Base-by-base conservation (phyloP, 1,140 invertebrate species). In the Brachionus sp. region DNA sequence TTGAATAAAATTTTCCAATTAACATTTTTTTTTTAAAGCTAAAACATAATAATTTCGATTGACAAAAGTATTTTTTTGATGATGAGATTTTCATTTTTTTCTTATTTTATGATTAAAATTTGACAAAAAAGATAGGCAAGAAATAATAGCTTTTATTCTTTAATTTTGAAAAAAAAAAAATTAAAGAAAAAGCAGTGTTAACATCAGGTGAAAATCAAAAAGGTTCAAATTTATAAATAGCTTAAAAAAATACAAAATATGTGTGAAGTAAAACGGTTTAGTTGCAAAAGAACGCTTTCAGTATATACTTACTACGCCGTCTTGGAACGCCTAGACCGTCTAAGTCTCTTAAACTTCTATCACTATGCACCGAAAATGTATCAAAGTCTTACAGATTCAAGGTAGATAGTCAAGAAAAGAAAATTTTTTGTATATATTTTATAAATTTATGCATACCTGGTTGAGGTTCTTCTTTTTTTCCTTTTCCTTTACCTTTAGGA, bases 361-460 rank as follows among this genome's bases (percentile, higher is more conserved):
- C 70, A 13, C 70, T 75, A 75, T 44, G 37, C 23, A 75, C 39
- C n/a, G 70, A 75, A 46, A 75, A 75, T 46, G 70, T 75, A 35
- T 75, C 70, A 75, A 75, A 75, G 70, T 75, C 25, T 75, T 70
- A 39, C 9, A 19, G 66, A 57, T 19, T 57, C 19, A 57, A 57
- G 50, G 50, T 19, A 70, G 66, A 39, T 35, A 39, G 66, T 37
- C 16, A 39, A 70, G 35, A 70, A 19, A 39, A 39, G 35, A 39
- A n/a, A 39, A 39, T 70, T 42, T 64, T 64, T 19, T 19, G 19
- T 4, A 57, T n/a, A 25, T 39, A 39, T 39, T 4, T 16, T 10
- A 70, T 19, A 25, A 10, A 46, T 25, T 42, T 2, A 46, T 23
- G 12, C 37, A 44, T 75, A 75, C 70, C 70, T 75, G 70, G 70